Evolutionary conservation across 2,113 vertebrate species (phyloP), one percentile per base, ranked within the genome.

Genomic region (Indicator maculatus): DNA sequence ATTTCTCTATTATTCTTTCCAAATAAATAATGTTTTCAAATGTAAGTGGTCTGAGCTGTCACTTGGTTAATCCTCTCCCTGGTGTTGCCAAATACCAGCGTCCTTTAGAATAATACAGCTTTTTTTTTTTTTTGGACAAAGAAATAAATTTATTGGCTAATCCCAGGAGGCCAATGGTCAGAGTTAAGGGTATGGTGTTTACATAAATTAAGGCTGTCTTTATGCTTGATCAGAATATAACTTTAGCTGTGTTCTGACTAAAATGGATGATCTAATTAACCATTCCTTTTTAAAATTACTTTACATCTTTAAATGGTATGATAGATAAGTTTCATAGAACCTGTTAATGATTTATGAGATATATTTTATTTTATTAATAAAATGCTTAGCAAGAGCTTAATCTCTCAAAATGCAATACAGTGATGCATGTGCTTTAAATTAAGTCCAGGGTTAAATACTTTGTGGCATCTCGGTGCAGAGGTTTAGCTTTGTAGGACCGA

Each of bases 291-390:
- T 89, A 93, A 96, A 96, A 96, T 95, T 94, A 93, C 93, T 94
- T 95, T 61, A 95, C 88, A 79, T 93, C 92, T 95, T 91, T 95
- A 95, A 95, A 95, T 90, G 89, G 45, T 95, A 26, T 90, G 94
- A 95, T 94, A 95, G 86, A 96, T 93, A 96, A 96, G 90, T 96
- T 93, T 89, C 93, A 93, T 20, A 61, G 91, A 88, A 72, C 2
- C 24, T 30, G 64, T 95, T 78, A 93, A 95, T 91, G 93, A 94
- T 96, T 95, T 96, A 95, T 72, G 88, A 91, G 89, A 88, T 86
- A 91, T 91, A 91, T 96, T 95, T 95, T 96, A 95, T 93, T 96
- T 95, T 95, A 93, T 96, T 95, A 94, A 91, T 95, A 97, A 96
- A 97, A 95, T 96, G 93, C 83, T 94, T 94, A 94, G 89, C 1